These are phyloP conservation scores for Florisuga fusca DNA, from an alignment of 2,797 vertebrate genomes.

Conservation along the genomic window DNA sequence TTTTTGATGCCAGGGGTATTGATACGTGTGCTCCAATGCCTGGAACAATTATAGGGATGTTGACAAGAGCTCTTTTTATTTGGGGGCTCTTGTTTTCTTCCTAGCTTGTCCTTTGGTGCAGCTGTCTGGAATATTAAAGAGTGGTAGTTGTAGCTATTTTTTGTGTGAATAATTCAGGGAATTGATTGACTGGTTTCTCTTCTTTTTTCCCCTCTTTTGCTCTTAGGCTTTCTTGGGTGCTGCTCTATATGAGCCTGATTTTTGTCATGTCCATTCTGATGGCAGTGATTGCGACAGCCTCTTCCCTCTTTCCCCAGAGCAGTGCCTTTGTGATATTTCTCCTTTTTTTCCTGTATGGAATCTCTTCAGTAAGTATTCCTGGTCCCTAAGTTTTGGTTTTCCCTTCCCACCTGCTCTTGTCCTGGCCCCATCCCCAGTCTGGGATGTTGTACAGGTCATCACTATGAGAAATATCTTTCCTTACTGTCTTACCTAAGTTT, in stretches of 20 bases:
- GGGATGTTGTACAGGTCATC: neutral
- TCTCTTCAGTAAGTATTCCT: slow-evolving; percentile 90
- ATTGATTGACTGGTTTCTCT: neutral
- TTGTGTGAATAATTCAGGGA: neutral
- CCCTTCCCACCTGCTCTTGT: neutral
- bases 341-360: slow-evolving; percentile 95
- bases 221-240: slow-evolving; percentile 94
- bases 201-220: neutral
- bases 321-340: slow-evolving; percentile 91
- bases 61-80: neutral
- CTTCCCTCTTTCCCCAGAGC: slow-evolving; percentile 92
- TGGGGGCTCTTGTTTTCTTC: neutral
- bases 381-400: neutral
- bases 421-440: neutral
- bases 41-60: neutral
- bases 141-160: neutral
- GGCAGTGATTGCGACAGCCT: slow-evolving; percentile 91
- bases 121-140: neutral
- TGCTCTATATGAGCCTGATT: slow-evolving; percentile 91
- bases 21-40: neutral
- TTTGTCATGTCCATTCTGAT: slow-evolving; percentile 95
- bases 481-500: neutral
- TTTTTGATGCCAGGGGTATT: neutral
- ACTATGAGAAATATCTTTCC: accelerated
- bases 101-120: neutral